These are phyloP conservation scores for Trilocha varians DNA, from an alignment of 2,888 invertebrate genomes.

Conservation along the genomic window DNA sequence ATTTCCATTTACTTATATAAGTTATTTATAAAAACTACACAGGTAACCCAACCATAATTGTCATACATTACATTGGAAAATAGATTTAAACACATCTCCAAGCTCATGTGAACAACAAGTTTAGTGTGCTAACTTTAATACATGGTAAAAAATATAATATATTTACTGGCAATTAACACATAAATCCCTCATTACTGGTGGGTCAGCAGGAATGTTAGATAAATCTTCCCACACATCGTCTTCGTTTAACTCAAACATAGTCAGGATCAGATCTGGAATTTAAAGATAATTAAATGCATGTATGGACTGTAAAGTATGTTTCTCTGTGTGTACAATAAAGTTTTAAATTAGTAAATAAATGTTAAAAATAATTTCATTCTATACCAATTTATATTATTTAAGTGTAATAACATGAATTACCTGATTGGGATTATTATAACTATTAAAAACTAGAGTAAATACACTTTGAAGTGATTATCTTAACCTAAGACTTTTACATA, in stretches of 20 bases:
- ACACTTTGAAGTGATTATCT: too few relatives aligned
- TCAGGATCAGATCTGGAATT: background rate
- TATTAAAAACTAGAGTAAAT: too few relatives aligned
- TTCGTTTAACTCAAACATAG: conserved; percentile 25
- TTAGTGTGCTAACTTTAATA: too few relatives aligned
- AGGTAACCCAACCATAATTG: background rate
- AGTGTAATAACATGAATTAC: too few relatives aligned
- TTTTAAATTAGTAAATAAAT: too few relatives aligned
- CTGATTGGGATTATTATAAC: too few relatives aligned
- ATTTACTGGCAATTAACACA: conserved; percentile 84
- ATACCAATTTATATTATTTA: too few relatives aligned
- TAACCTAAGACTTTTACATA: too few relatives aligned
- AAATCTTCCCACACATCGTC: conserved; percentile 79
- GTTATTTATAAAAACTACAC: background rate
- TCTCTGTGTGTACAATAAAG: too few relatives aligned
- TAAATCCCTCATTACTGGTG: conserved; percentile 80
- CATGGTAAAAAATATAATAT: background rate
- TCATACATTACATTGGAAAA: background rate
- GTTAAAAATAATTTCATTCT: too few relatives aligned
- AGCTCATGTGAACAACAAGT: background rate
- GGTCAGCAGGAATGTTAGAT: conserved; percentile 82
- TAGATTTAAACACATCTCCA: too few relatives aligned
- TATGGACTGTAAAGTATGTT: background rate
- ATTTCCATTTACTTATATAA: too few relatives aligned
- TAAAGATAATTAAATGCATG: background rate